phyloP scores from a whole-genome alignment of 2,113 vertebrate species.

The Xenopus laevis region DNA sequence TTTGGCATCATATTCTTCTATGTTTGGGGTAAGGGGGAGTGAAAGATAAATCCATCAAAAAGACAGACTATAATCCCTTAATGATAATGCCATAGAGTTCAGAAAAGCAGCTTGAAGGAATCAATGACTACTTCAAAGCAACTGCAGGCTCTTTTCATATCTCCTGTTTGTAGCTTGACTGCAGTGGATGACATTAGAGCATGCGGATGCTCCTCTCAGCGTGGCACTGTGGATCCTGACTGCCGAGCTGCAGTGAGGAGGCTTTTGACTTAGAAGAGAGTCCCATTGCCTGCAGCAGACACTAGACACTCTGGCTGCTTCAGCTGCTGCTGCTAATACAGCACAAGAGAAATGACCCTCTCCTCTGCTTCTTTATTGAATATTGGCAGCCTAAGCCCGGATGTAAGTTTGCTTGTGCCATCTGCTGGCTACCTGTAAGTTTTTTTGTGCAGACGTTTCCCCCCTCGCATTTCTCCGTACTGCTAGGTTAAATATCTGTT shows the following conservation, averaged over 20 bases:
- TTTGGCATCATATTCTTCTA: no score
- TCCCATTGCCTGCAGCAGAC: slow-evolving; percentile 29
- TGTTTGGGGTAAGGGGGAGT: neutral
- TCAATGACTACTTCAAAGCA: slow-evolving; percentile 29
- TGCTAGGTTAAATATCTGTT: no score
- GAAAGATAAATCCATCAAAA: slow-evolving; percentile 23
- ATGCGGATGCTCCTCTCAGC: neutral
- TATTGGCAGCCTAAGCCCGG: slow-evolving; percentile 13
- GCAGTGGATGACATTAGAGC: slow-evolving; percentile 8
- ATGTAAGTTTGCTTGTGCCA: slow-evolving; percentile 27
- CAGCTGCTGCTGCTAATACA: slow-evolving; percentile 26
- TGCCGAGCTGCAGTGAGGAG: slow-evolving; percentile 5
- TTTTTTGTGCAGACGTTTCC: no score
- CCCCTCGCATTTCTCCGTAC: no score
- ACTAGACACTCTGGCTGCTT: slow-evolving; percentile 22
- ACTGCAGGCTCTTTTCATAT: slow-evolving; percentile 22
- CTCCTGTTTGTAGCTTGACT: slow-evolving; percentile 10
- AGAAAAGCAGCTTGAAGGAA: slow-evolving; percentile 29
- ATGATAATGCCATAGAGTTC: slow-evolving; percentile 16
- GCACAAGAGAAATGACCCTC: slow-evolving; percentile 39
- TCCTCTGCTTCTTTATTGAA: slow-evolving; percentile 30
- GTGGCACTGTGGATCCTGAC: slow-evolving; percentile 13
- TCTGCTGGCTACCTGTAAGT: slow-evolving; percentile 14
- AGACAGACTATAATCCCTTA: slow-evolving; percentile 2
- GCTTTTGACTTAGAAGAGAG: slow-evolving; percentile 28